A percentile compares a stretch with the other conserved stretches of the same genome.
These are phyloP conservation scores for Cacatua alba DNA, from an alignment of 2,113 vertebrate species.

Conservation along the genomic window DNA sequence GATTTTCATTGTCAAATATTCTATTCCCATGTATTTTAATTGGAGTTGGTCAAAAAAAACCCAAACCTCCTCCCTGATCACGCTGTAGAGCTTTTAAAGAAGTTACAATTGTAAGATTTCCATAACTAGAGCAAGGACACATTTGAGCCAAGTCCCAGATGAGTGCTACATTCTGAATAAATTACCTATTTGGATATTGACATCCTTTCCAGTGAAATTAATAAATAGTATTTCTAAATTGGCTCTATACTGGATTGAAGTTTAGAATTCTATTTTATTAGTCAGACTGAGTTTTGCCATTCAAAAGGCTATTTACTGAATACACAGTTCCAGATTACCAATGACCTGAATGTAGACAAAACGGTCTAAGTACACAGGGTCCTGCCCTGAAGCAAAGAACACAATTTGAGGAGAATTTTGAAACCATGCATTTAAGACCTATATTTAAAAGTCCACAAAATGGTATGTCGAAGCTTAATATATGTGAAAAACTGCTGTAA, in stretches of 20 bases:
- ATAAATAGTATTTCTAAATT: neutral
- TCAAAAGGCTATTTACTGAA: neutral
- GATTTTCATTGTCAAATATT: neutral
- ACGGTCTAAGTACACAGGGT: neutral
- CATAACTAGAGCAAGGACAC: neutral
- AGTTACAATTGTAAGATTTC: neutral
- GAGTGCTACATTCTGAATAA: neutral
- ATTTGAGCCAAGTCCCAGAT: neutral
- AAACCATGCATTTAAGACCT: neutral
- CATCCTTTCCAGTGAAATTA: neutral
- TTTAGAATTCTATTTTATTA: neutral
- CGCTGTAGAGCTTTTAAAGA: neutral
- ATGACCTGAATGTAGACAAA: neutral
- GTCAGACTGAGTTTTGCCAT: neutral
- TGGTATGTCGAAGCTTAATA: neutral
- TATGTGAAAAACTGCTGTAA: neutral
- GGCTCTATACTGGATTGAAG: neutral
- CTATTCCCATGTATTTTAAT: neutral
- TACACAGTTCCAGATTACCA: neutral
- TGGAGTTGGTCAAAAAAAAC: neutral
- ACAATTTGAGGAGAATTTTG: neutral
- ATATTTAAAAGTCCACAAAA: neutral
- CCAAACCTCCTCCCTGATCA: neutral
- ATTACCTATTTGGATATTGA: neutral
- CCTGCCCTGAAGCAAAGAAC: neutral